A percentile compares a stretch with the other conserved stretches of the same genome.
phyloP scores from a whole-genome alignment of 2,113 vertebrate species.

The Pseudorectes ferrugineus region DNA sequence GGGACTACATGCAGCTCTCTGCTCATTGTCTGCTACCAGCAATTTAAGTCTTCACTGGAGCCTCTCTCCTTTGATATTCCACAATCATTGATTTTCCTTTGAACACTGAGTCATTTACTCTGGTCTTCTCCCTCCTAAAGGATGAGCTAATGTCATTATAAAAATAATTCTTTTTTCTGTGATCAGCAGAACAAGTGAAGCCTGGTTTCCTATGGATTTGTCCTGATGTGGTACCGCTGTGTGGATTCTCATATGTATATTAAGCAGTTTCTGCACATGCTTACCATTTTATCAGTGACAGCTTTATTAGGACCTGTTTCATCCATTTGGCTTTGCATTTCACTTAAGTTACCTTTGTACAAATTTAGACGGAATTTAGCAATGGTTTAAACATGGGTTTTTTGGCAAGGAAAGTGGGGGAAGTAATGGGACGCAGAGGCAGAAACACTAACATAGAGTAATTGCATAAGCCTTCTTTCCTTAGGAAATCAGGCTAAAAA shows the following conservation, averaged over 20 bases:
- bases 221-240: neutral
- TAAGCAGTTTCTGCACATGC: neutral
- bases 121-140: neutral
- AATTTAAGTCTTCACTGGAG: neutral
- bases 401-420: neutral
- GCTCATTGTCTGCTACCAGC: conserved; percentile 35
- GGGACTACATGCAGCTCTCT: neutral
- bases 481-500: conserved; percentile 12
- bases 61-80: conserved; percentile 26
- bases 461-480: neutral
- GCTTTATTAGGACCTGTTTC: neutral
- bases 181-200: neutral
- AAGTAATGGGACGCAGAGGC: neutral
- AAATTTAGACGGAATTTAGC: neutral
- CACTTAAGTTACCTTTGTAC: conserved; percentile 3
- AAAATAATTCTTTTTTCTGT: neutral
- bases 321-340: neutral
- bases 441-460: neutral
- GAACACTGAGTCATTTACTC: neutral
- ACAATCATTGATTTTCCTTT: conserved; percentile 4
- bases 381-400: neutral
- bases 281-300: neutral
- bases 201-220: neutral
- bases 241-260: neutral
- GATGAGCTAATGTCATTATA: conserved; percentile 12